Evolutionary conservation across 2,888 invertebrate genomes (phyloP).

Genomic region (Thecophora atra): DNA sequence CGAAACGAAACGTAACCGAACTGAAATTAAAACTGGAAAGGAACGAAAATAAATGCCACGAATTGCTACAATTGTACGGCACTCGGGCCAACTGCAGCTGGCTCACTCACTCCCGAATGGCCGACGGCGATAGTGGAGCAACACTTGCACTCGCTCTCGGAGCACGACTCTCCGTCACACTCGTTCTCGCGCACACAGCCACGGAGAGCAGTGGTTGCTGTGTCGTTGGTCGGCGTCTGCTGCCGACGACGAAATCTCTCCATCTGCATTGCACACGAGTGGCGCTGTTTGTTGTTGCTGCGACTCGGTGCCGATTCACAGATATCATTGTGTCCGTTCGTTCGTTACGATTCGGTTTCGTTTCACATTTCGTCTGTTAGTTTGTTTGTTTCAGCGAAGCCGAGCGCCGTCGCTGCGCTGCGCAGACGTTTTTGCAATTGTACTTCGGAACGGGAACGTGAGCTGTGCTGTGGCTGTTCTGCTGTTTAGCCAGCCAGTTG

Average conservation of each 20-base stretch:
- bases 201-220: too few species aligned
- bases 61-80: slow-evolving; percentile 29
- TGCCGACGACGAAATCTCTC: neutral
- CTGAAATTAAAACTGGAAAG: slow-evolving; percentile 46
- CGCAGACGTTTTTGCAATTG: slow-evolving; percentile 31
- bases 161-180: too few species aligned
- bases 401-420: slow-evolving; percentile 18
- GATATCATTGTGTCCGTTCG: slow-evolving; percentile 35
- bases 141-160: too few species aligned
- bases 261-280: neutral
- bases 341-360: slow-evolving; percentile 27
- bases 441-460: neutral
- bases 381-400: slow-evolving; percentile 39
- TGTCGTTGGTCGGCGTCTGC: neutral
- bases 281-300: neutral
- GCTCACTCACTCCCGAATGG: slow-evolving; percentile 6
- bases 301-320: slow-evolving; percentile 24
- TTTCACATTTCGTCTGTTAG: slow-evolving; percentile 31
- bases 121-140: neutral
- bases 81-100: slow-evolving; percentile 8
- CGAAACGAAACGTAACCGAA: slow-evolving; percentile 59
- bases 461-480: neutral
- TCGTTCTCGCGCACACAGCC: neutral
- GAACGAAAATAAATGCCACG: slow-evolving; percentile 1
- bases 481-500: neutral